Conservation (phyloP, 1,140 invertebrate genomes). For the Euglossa dilemma region DNA sequence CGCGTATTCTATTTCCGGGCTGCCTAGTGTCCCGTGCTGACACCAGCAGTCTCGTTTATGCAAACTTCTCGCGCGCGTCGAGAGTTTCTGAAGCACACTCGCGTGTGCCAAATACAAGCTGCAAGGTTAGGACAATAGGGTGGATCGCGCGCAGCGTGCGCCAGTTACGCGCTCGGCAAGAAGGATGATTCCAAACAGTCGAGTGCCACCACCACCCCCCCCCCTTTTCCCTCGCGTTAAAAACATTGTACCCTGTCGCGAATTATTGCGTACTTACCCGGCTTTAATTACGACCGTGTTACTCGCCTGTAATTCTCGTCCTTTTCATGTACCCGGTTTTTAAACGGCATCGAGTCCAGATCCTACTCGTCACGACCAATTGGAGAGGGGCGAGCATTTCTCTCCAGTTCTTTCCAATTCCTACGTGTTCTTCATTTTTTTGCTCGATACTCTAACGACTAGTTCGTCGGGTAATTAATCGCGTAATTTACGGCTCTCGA, state of each 20-base stretch:
- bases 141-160: conserved; percentile 24
- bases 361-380: not conserved
- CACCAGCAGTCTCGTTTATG: conserved; percentile 49
- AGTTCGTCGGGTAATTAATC: no score
- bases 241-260: conserved; percentile 9
- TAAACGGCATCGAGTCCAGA: no score
- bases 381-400: no score
- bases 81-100: conserved; percentile 52
- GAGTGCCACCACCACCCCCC: not conserved
- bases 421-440: no score
- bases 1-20: conserved; percentile 39
- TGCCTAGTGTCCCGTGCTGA: conserved; percentile 16
- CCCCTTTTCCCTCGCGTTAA: conserved; percentile 6
- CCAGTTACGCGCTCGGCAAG: conserved; percentile 1
- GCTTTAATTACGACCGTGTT: conserved; percentile 1
- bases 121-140: conserved; percentile 36
- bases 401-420: no score
- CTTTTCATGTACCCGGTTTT: not conserved
- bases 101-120: conserved; percentile 49
- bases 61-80: conserved; percentile 45
- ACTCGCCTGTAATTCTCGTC: not conserved
- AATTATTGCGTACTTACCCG: conserved; percentile 16
- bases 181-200: conserved; percentile 22
- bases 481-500: no score
- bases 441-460: no score